These are phyloP conservation scores for Procapra przewalskii DNA, from an alignment of 2,113 vertebrate genomes.

Conservation along the genomic window DNA sequence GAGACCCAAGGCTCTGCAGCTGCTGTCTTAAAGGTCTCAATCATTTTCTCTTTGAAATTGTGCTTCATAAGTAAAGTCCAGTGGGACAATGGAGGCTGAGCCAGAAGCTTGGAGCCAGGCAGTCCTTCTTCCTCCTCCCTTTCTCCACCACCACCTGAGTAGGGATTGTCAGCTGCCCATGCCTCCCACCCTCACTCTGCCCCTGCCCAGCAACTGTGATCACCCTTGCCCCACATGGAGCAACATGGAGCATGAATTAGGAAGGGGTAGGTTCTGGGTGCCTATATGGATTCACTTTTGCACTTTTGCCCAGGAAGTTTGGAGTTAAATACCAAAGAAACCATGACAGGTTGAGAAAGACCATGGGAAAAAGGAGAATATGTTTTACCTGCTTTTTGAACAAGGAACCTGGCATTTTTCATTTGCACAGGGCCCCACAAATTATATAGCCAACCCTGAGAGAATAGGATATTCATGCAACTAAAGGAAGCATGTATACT, in stretches of 20 bases:
- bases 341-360: not conserved
- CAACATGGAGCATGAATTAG: not conserved
- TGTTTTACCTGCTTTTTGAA: not conserved
- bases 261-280: not conserved
- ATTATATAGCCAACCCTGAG: not conserved
- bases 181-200: too few relatives aligned
- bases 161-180: not conserved
- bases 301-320: not conserved
- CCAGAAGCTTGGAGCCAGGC: not conserved
- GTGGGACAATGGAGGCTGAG: not conserved
- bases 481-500: not conserved
- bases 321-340: not conserved
- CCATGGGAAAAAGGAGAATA: not conserved
- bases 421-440: not conserved
- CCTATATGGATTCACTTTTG: not conserved
- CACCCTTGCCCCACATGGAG: not conserved
- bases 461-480: not conserved
- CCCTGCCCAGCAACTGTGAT: not conserved
- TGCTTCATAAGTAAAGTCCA: not conserved
- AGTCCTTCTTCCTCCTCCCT: too few relatives aligned
- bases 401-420: not conserved
- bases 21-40: not conserved
- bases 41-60: not conserved
- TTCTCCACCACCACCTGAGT: accelerated
- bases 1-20: not conserved